Conservation (phyloP, 2,888 invertebrate species). For the Rhorus exstirpatorius region DNA sequence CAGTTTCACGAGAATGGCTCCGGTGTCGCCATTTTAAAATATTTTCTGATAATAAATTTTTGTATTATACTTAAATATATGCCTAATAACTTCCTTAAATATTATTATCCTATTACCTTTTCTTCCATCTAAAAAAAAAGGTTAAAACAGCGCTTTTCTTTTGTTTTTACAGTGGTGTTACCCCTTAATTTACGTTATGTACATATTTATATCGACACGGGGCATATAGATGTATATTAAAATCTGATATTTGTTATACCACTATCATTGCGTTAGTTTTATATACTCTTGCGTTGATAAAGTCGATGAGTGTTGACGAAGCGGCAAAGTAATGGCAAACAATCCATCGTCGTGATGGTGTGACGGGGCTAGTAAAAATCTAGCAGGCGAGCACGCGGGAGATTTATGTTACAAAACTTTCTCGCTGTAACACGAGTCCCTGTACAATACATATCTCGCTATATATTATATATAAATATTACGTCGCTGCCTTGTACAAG, state of each 20-base stretch:
- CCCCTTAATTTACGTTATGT: no score
- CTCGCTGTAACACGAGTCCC: conserved; percentile 45
- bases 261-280: conserved; percentile 19
- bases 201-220: conserved; percentile 5
- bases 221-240: not conserved
- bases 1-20: no score
- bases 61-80: no score
- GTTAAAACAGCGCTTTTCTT: no score
- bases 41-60: no score
- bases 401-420: conserved; percentile 58
- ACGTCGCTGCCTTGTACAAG: no score
- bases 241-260: conserved; percentile 46
- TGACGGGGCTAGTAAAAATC: conserved; percentile 79
- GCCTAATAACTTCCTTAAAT: no score
- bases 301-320: conserved; percentile 64
- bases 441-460: conserved; percentile 22
- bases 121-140: no score
- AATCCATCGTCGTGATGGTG: conserved; percentile 71
- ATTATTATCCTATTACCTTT: no score
- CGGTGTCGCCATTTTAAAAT: no score
- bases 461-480: conserved; percentile 9
- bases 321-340: conserved; percentile 76
- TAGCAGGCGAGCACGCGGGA: conserved; percentile 37
- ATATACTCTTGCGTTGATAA: conserved; percentile 20
- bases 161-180: no score